Evolutionary conservation across 2,113 vertebrate species (phyloP), one percentile per base, ranked within the genome.

Genomic region (Microcebus ravelobensis): DNA sequence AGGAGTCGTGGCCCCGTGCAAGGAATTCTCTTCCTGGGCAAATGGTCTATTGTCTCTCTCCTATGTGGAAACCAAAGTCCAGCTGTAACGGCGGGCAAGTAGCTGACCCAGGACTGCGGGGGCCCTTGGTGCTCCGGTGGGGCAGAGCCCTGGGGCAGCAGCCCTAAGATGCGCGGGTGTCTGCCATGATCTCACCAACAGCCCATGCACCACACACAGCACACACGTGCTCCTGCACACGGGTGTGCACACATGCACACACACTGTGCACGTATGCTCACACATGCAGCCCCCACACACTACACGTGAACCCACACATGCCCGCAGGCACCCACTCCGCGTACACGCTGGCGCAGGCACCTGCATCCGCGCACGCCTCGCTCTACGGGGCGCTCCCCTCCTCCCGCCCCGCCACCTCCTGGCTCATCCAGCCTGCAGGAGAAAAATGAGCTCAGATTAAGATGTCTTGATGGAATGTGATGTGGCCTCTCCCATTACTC

Each of bases 101-200:
- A 5, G 55, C 15, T 10, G 2, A 18, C 23, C 59, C 13, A 0
- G 17, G 21, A 7, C 3, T 7, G 6, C 8, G 0, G 7, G 34
- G 0, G 0, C 2, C 21, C 21, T 1, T 0, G 11, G 55, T 10
- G 17, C 2, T 27, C 57, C 67, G 0, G 0, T 2, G 55, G 71
- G 39, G 48, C 31, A 0, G 27, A 50, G 39, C 31, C 59, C 52
- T 2, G 10, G 39, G 25, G 15, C 23, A 1, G 36, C 34, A 0
- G 1, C 81, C 67, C 5, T 3, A 23, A 45, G 11, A 42, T 0
- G 3, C 42, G 31, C 0, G 14, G n/a, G 0, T 6, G 2, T 23
- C 67, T 29, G 6, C 59, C 17, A 1, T 0, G 29, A 2, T 12
- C 71, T 29, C 13, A 27, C 8, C 34, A 18, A 2, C 1, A 5